These are phyloP conservation scores for Protaetia brevitarsis DNA, from an alignment of 1,140 invertebrate genomes.

Conservation along the genomic window DNA sequence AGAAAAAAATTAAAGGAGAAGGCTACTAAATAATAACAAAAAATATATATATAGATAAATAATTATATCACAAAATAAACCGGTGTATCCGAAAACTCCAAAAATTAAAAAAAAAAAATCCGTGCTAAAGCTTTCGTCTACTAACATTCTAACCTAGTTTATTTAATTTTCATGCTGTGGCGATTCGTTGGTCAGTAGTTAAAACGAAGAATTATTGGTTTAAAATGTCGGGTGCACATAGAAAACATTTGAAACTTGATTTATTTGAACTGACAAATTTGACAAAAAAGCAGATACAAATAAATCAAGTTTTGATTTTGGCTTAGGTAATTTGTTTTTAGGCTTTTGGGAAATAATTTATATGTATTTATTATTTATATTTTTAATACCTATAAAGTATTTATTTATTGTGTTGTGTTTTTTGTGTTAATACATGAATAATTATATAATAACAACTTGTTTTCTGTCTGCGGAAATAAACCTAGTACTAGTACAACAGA, in stretches of 20 bases:
- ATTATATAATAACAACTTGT: not conserved
- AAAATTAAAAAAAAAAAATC: constrained; percentile 23
- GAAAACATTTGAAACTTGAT: not conserved
- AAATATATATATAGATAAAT: not conserved
- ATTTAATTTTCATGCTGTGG: constrained; percentile 18
- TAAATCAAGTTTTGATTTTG: not conserved
- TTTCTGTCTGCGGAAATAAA: not conserved
- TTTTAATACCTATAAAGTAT: not conserved
- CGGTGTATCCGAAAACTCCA: not conserved
- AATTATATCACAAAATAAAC: not conserved
- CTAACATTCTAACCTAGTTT: constrained; percentile 12
- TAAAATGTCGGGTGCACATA: not conserved
- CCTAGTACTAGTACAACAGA: too few relatives aligned
- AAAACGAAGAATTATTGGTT: not conserved
- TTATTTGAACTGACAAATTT: not conserved
- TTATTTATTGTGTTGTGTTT: constrained; percentile 3
- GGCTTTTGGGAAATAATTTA: not conserved
- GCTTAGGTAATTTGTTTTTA: not conserved
- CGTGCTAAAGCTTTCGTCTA: not conserved
- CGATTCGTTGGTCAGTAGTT: not conserved
- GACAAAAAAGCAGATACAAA: not conserved
- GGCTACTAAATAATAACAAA: constrained; percentile 29
- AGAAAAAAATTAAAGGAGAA: constrained; percentile 37
- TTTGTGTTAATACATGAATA: constrained; percentile 8
- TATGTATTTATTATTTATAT: not conserved